phyloP scores from a whole-genome alignment of 2,113 vertebrate genomes.

The Sphaerodactylus townsendi region DNA sequence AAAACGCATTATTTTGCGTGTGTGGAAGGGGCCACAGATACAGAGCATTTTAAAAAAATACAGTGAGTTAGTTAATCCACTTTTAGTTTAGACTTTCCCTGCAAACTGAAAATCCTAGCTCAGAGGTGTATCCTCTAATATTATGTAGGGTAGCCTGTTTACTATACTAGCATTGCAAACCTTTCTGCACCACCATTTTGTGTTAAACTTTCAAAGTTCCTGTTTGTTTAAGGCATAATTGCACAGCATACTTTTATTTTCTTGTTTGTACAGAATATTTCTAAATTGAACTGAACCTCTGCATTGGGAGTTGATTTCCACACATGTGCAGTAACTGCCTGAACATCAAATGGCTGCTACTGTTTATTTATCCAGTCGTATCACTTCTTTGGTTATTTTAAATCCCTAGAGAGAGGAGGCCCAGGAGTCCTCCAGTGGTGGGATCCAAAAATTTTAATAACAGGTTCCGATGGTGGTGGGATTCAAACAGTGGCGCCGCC shows the following conservation, averaged over 20 bases:
- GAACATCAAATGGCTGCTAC: background rate
- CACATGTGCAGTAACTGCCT: no score
- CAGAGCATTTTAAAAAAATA: background rate
- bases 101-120: background rate
- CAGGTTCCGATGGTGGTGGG: no score
- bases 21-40: no score
- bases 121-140: background rate
- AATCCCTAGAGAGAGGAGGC: background rate
- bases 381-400: background rate
- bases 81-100: background rate
- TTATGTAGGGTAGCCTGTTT: background rate
- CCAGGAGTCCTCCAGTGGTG: no score
- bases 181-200: background rate
- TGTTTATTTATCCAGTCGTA: background rate
- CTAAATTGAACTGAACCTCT: no score
- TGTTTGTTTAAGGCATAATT: background rate
- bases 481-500: no score
- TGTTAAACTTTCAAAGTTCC: background rate
- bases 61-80: accelerated
- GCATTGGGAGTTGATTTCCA: no score
- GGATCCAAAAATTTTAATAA: no score
- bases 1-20: no score
- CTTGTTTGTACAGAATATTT: background rate
- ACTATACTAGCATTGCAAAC: background rate
- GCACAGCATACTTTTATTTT: background rate